Evolutionary conservation across 2,797 vertebrate genomes (phyloP), one percentile per base, ranked within the genome.

Genomic region (Taenioides sp.): DNA sequence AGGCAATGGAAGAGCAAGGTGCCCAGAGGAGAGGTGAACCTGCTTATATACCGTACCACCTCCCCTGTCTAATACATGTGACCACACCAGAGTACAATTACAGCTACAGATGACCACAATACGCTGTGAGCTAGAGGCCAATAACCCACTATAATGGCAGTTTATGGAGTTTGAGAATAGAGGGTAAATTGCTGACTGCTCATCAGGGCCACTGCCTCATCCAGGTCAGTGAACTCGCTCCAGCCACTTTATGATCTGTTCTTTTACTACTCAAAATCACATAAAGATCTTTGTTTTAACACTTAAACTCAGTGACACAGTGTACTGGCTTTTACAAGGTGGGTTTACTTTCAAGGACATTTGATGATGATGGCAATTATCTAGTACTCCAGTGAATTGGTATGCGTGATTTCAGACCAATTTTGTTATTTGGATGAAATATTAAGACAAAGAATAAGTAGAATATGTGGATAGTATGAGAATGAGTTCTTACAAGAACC

Each of bases 191-290:
- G 75, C 80, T 84, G 87, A 89, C 85, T 67, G 82, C 79, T 91
- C 86, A 79, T 83, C 74, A 74, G 77, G 69, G 72, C 64, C 67
- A 65, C 66, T 60, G 75, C n/a, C 73, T 90, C 92, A 88, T 79
- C 20, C 25, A 78, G 92, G 90, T 91, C 91, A 82, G 31, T 83
- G 91, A 93, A 87, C 87, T 80, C 65, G 58, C 61, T 27, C 37
- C 61, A 58, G 75, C 43, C 40, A 63, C 76, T 86, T 88, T 86
- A 90, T 74, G 73, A 72, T 69, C 72, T 78, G 37, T 22, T 40
- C 71, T 81, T 90, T 90, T 88, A 87, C 64, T 73, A 67, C 84
- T 76, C 25, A 82, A 58, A 84, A 79, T 71, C 27, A 79, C 84
- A 86, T 80, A 78, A 84, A 76, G 49, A 43, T 7, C 65, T 73